Conservation (phyloP, 1,140 invertebrate species). For the Diachasmimorpha longicaudata region DNA sequence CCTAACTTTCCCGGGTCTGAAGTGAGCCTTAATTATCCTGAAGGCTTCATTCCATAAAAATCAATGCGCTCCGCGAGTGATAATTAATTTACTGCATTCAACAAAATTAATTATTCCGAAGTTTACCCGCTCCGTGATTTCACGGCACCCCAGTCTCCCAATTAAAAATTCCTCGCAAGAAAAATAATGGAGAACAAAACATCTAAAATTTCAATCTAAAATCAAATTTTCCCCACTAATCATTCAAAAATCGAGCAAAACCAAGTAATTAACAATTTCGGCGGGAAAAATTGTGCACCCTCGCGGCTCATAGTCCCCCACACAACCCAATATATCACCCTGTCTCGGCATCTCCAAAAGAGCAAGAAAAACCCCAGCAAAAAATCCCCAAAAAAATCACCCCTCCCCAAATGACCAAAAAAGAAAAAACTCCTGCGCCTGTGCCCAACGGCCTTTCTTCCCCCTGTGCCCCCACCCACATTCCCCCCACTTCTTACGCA, state of each 20-base stretch:
- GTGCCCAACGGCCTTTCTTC: constrained; percentile 24
- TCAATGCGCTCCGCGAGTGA: too few relatives aligned
- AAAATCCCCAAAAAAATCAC: not conserved
- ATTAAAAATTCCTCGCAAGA: too few relatives aligned
- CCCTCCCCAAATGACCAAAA: constrained; percentile 20
- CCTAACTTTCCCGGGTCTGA: not conserved
- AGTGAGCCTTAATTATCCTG: too few relatives aligned
- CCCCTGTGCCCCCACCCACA: constrained; percentile 2
- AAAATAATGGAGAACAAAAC: too few relatives aligned
- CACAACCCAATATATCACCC: constrained; percentile 57
- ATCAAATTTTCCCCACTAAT: not conserved
- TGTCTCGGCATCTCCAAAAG: constrained; percentile 38
- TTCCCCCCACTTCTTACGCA: constrained; percentile 5
- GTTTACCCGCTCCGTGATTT: too few relatives aligned
- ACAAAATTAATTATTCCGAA: not conserved
- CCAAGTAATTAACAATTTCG: constrained; percentile 42
- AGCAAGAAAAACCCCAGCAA: constrained; percentile 32
- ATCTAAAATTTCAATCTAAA: too few relatives aligned
- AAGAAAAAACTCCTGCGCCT: constrained; percentile 2
- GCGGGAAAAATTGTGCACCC: constrained; percentile 60
- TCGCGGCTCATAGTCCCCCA: constrained; percentile 27
- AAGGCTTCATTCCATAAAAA: too few relatives aligned
- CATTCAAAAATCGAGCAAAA: not conserved
- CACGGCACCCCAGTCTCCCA: too few relatives aligned
- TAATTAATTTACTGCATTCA: too few relatives aligned